Base-by-base conservation (phyloP, 1,140 invertebrate genomes). In the Dendroctonus ponderosae region DNA sequence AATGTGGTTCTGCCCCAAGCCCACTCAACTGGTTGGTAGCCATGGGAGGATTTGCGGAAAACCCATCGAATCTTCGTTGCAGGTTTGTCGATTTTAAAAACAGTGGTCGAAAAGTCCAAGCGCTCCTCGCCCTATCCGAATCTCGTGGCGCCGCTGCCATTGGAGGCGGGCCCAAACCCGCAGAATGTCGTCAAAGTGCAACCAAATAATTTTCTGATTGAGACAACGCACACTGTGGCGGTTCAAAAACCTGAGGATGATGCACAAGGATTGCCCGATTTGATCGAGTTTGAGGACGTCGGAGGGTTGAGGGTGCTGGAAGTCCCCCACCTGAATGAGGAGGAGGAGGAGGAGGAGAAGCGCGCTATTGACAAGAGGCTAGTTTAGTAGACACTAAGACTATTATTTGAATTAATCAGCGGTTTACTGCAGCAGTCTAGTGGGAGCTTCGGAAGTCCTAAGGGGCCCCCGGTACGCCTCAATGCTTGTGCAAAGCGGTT, bases 401-500 rank as follows among this genome's bases (percentile, higher is more conserved):
- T 14, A 7, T 12, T 26, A 7, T 51, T 8, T 12, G 49, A 51
- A 14, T 26, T 26, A 51, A 26, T 8, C 50, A 40, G 38, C 14
- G 12, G 38, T 37, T 9, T 14, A 40, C 15, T n/a, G 8, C 26
- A 52, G 40, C 9, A 62, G 26, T 11, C 5, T 3, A 26, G 26
- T 26, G 26, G 26, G 26, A 26, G 26, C 50, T n/a, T 9, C 26
- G 38, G 62, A 51, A 9, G 56, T n/a, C 8, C 6, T 41, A 5
- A 63, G 12, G n/a, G 50, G 48, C n/a, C 51, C 51, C 11, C 42
- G 48, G 12, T 86, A 88, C 68, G 91, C 89, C 72, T 86, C 89
- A 7, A 82, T 91, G 68, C 80, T 87, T 38, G 81, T 91, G 59
- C 89, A 89, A 69, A 84, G 84, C 2, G 88, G 88, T 0, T 89